These are phyloP conservation scores for Gouania willdenowi DNA, from an alignment of 2,797 vertebrate genomes.

Conservation along the genomic window DNA sequence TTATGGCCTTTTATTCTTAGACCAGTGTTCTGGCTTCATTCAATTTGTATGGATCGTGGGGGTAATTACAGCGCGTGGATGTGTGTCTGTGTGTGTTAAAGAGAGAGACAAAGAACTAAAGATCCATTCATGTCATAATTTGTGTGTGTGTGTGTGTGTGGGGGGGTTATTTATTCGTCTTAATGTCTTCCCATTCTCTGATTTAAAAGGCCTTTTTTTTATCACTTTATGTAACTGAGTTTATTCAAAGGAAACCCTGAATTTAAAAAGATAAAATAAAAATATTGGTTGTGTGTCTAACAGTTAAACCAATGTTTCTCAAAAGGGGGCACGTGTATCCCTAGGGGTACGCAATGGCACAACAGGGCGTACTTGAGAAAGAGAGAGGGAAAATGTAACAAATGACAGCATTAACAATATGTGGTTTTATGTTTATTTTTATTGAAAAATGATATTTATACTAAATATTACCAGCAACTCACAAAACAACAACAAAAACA, in stretches of 20 bases:
- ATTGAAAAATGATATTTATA: too few relatives aligned
- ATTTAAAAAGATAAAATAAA: too few relatives aligned
- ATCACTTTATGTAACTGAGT: slow-evolving; percentile 30
- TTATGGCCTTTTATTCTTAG: slow-evolving; percentile 76
- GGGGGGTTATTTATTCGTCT: slow-evolving; percentile 44
- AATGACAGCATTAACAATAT: too few relatives aligned
- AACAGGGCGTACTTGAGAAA: too few relatives aligned
- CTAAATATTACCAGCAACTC: too few relatives aligned
- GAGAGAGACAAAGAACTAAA: slow-evolving; percentile 23
- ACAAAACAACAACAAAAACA: too few relatives aligned
- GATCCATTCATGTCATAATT: slow-evolving; percentile 44
- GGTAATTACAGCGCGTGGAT: slow-evolving; percentile 55
- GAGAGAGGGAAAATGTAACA: too few relatives aligned
- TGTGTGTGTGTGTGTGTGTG: too few relatives aligned
- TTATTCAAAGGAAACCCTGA: slow-evolving; percentile 28
- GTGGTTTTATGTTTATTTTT: too few relatives aligned
- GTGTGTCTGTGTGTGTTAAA: slow-evolving; percentile 16
- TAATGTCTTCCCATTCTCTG: slow-evolving; percentile 20
- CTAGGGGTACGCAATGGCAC: too few relatives aligned
- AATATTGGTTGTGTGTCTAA: slow-evolving; percentile 59
- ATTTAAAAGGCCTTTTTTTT: slow-evolving; percentile 16
- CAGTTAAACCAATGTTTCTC: too few relatives aligned
- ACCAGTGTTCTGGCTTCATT: slow-evolving; percentile 68
- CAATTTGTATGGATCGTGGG: slow-evolving; percentile 72
- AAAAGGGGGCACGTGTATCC: too few relatives aligned